Evolutionary conservation across 2,113 vertebrate species (phyloP), one percentile per base, ranked within the genome.

Genomic region (Dicaeum eximium): DNA sequence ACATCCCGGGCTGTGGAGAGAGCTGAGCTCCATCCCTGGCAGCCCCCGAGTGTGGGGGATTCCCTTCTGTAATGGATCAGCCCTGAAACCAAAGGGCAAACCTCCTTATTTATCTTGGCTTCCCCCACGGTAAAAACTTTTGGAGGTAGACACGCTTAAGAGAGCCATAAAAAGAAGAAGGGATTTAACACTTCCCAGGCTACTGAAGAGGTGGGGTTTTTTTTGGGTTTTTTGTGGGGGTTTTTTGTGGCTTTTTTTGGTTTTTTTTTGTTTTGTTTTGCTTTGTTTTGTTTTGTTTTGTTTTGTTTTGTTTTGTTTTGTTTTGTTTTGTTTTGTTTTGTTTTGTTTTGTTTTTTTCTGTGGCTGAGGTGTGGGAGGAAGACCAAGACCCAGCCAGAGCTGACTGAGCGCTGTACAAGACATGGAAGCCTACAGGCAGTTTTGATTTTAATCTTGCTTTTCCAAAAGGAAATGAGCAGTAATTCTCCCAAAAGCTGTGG

Each of bases 281-380:
- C n/a, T n/a, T n/a, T n/a, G n/a, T n/a, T n/a, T n/a, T n/a, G n/a
- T n/a, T n/a, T n/a, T n/a, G n/a, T n/a, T n/a, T n/a, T n/a, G n/a
- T n/a, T n/a, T n/a, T n/a, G n/a, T n/a, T n/a, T n/a, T n/a, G n/a
- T n/a, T n/a, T n/a, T n/a, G n/a, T n/a, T n/a, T n/a, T n/a, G n/a
- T n/a, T n/a, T n/a, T n/a, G n/a, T n/a, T n/a, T n/a, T n/a, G n/a
- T n/a, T n/a, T n/a, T n/a, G n/a, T n/a, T n/a, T n/a, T n/a, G n/a
- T n/a, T n/a, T n/a, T n/a, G n/a, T n/a, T n/a, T n/a, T n/a, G n/a
- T n/a, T 62, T 62, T 60, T 9, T 48, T 10, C 37, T 1, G 3
- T 0, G 48, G 50, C 53, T 42, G 31, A 0, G 0, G 50, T 3
- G 35, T 9, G 1, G 58, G 80, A 66, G 27, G 40, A 53, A 51